These are phyloP conservation scores for Bathynomus jamesi DNA, from an alignment of 1,140 invertebrate genomes.

Conservation along the genomic window DNA sequence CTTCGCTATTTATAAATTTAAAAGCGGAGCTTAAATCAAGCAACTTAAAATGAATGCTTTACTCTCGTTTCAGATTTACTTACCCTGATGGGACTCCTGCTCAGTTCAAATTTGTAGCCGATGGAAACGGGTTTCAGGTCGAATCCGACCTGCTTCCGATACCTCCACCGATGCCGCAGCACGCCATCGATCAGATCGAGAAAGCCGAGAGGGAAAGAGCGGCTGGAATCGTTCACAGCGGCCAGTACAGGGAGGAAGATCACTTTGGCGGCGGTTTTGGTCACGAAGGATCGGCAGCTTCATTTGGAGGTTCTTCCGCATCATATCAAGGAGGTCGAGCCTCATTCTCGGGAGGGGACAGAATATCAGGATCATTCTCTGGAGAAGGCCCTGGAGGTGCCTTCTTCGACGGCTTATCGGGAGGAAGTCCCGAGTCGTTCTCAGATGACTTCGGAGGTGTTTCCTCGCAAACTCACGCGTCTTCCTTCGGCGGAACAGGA, in stretches of 20 bases:
- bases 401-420: too few species aligned
- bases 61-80: slow-evolving; percentile 10
- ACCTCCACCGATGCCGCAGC: not conserved
- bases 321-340: too few species aligned
- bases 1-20: not conserved
- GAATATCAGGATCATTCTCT: too few species aligned
- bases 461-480: too few species aligned
- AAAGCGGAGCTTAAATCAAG: not conserved
- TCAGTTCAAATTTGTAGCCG: slow-evolving; percentile 11
- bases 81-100: slow-evolving; percentile 12
- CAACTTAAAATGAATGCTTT: not conserved
- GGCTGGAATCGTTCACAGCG: slow-evolving; percentile 10
- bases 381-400: too few species aligned
- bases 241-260: slow-evolving; percentile 6
- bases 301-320: too few species aligned
- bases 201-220: slow-evolving; percentile 12
- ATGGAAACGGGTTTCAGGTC: slow-evolving; percentile 7
- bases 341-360: too few species aligned
- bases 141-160: slow-evolving; percentile 4
- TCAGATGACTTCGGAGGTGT: too few species aligned
- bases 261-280: not conserved
- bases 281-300: too few species aligned
- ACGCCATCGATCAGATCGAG: slow-evolving; percentile 13
- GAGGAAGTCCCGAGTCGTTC: too few species aligned
- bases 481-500: too few species aligned